Evolutionary conservation across 2,797 vertebrate genomes (phyloP).

Genomic region (Argentina silus): DNA sequence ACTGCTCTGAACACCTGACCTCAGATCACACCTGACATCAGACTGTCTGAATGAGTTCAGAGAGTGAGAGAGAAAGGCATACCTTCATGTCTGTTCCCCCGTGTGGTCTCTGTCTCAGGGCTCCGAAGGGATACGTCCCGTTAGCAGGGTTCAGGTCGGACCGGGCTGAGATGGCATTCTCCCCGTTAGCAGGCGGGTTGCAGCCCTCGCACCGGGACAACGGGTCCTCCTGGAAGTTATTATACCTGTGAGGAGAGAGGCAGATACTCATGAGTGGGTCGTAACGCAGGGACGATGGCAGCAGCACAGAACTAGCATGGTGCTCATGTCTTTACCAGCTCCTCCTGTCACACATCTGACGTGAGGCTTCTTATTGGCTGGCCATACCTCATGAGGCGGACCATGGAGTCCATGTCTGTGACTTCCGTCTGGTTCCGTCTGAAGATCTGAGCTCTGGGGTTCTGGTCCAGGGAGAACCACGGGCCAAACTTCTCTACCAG

Average conservation of each 20-base stretch:
- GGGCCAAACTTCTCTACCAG: conserved; percentile 87
- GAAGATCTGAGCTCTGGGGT: conserved; percentile 92
- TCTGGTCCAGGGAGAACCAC: conserved; percentile 89
- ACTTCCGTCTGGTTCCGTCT: conserved; percentile 85
- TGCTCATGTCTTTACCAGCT: background rate
- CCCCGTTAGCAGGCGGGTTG: conserved; percentile 81
- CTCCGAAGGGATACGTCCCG: conserved; percentile 92
- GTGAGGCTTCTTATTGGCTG: background rate
- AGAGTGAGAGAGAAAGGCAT: conserved; percentile 6
- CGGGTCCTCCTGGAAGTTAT: conserved; percentile 89
- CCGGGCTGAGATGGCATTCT: conserved; percentile 91
- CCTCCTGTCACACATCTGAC: background rate
- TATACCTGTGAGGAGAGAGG: conserved; percentile 79
- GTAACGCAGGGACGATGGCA: background rate
- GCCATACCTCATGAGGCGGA: conserved; percentile 89
- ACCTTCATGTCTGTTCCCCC: conserved; percentile 95
- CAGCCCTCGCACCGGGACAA: conserved; percentile 84
- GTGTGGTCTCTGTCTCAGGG: conserved; percentile 86
- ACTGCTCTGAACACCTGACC: background rate
- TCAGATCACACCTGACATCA: background rate
- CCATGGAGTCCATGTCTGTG: conserved; percentile 86
- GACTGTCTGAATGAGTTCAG: background rate
- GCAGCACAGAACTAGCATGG: background rate
- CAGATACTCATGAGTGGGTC: background rate
- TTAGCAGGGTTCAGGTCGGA: conserved; percentile 91